Conservation (phyloP, 1,140 invertebrate species). For the Ridgeia piscesae region DNA sequence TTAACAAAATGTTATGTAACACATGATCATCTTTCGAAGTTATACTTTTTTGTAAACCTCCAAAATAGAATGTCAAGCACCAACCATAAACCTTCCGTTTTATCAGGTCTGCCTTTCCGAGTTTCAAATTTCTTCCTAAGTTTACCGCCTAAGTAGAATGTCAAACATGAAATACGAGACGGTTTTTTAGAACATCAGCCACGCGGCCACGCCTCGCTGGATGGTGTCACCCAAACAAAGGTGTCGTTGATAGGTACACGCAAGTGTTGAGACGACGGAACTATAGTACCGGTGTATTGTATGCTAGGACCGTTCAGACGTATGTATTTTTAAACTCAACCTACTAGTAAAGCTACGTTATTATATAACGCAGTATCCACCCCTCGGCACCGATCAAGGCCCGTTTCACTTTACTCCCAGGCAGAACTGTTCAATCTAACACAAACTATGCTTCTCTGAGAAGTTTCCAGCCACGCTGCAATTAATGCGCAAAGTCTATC, state of each 20-base stretch:
- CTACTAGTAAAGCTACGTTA: too few relatives aligned
- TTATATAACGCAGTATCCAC: too few relatives aligned
- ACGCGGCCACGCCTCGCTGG: not conserved
- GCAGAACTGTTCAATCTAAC: too few relatives aligned
- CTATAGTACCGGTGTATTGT: not conserved
- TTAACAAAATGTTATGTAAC: not conserved
- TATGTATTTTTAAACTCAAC: too few relatives aligned
- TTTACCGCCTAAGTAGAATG: not conserved
- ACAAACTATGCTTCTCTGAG: too few relatives aligned
- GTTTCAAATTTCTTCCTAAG: not conserved
- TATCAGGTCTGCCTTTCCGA: not conserved
- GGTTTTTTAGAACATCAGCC: not conserved
- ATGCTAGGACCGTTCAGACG: not conserved
- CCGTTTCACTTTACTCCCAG: too few relatives aligned
- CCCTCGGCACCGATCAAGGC: too few relatives aligned
- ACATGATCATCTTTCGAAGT: too few relatives aligned
- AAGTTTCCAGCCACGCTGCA: too few relatives aligned
- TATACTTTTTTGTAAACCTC: too few relatives aligned
- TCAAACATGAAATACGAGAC: not conserved
- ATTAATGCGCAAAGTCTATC: too few relatives aligned
- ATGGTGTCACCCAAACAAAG: not conserved
- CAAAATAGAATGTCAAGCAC: too few relatives aligned
- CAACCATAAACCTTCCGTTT: not conserved
- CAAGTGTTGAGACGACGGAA: not conserved
- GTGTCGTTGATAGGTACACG: not conserved